These are phyloP conservation scores for Bettongia penicillata DNA, from an alignment of 2,113 vertebrate genomes.

Conservation along the genomic window DNA sequence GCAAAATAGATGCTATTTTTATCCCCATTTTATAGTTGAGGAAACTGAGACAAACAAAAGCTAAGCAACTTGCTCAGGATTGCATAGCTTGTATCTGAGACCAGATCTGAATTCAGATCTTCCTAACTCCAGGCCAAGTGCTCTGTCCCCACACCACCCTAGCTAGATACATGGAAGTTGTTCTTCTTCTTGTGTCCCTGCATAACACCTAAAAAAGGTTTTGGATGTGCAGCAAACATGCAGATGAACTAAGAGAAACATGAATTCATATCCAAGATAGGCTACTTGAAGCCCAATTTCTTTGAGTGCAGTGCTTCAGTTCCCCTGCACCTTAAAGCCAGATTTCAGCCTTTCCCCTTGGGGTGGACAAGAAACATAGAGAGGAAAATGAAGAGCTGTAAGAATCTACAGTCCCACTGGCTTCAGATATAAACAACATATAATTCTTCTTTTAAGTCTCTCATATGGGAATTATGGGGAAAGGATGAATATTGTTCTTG, in stretches of 20 bases:
- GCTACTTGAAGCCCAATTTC: background rate
- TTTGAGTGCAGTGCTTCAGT: background rate
- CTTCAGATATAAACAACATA: background rate
- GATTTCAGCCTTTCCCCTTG: background rate
- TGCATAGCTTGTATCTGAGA: too few relatives aligned
- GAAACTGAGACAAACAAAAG: too few relatives aligned
- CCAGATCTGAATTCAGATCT: too few relatives aligned
- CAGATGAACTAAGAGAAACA: background rate
- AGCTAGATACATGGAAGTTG: too few relatives aligned
- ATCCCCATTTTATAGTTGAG: too few relatives aligned
- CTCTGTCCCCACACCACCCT: too few relatives aligned
- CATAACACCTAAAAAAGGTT: too few relatives aligned
- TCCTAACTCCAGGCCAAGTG: too few relatives aligned
- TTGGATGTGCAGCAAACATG: too few relatives aligned
- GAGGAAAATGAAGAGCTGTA: constrained; percentile 33
- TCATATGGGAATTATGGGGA: constrained; percentile 36
- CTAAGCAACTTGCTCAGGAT: too few relatives aligned
- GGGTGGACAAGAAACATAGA: background rate
- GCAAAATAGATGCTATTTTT: too few relatives aligned
- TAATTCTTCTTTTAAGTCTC: constrained; percentile 55
- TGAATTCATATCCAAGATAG: background rate
- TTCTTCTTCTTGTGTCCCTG: too few relatives aligned
- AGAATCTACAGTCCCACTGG: constrained; percentile 44
- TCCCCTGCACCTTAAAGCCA: constrained; percentile 49
- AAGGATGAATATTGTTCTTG: constrained; percentile 57